These are phyloP conservation scores for Cinclus mexicanus DNA, from an alignment of 2,113 vertebrate genomes.

Conservation along the genomic window DNA sequence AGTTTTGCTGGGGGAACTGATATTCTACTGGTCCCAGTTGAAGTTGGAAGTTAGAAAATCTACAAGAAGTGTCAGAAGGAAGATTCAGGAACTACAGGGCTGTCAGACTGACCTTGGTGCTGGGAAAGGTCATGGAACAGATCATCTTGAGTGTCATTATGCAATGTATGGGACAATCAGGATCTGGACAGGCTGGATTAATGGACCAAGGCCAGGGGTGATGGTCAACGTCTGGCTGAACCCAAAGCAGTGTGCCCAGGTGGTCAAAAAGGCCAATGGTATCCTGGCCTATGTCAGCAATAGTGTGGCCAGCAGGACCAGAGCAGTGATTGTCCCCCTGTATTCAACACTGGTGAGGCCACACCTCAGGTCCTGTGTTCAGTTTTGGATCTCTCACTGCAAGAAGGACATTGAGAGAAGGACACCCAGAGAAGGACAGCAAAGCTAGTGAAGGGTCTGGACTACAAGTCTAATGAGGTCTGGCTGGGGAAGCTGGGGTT, in stretches of 20 bases:
- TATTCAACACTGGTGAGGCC: background rate
- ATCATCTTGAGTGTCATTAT: background rate
- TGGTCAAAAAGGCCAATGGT: background rate
- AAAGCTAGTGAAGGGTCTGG: background rate
- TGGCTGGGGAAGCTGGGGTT: background rate
- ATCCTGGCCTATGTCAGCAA: background rate
- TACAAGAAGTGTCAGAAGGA: background rate
- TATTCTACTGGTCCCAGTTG: background rate
- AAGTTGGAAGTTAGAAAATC: background rate
- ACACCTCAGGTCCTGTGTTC: too few relatives aligned
- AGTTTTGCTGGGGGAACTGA: background rate
- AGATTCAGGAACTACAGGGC: background rate
- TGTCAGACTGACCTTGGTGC: background rate
- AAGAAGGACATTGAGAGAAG: background rate
- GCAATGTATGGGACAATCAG: background rate
- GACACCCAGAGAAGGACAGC: background rate
- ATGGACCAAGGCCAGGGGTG: too few relatives aligned
- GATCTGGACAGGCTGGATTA: too few relatives aligned
- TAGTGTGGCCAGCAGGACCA: background rate
- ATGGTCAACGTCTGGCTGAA: background rate
- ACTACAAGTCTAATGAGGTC: background rate
- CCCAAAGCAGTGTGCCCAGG: background rate
- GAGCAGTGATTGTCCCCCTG: rapidly evolving
- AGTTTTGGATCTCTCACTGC: background rate
- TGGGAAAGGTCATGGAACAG: background rate